Base-by-base conservation (phyloP, 2,113 vertebrate genomes). In the Hiodon alosoides region DNA sequence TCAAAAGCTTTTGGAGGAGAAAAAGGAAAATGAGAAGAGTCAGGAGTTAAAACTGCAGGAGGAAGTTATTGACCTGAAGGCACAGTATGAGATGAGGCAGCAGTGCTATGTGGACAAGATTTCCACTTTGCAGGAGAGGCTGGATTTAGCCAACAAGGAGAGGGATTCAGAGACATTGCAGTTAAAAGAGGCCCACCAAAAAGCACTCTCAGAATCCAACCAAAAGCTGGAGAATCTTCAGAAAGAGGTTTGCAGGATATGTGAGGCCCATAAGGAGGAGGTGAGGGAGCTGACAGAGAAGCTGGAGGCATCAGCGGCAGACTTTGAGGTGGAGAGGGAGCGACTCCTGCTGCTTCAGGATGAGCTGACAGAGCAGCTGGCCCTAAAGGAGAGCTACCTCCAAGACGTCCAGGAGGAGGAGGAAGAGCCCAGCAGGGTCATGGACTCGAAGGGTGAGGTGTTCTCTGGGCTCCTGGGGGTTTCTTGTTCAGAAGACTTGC, bases 171-270 rank as follows among this genome's bases (percentile, higher is more conserved):
- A 91, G 87, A 79, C 89, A 1, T 73, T 78, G 70, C 83, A 83
- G 76, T 83, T 95, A 5, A 88, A 91, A 78, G 90, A 93, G 80
- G 85, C 84, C 77, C 87, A 94, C 82, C 87, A 90, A 76, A 88
- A 9, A 69, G 88, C 86, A 72, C 86, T 94, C 76, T 89, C 91
- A 0, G 76, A 89, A 82, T 90, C 93, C 72, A 88, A 91, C 53
- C 88, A 91, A 82, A 90, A 96, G 80, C 79, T 93, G 1, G 90
- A 89, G 77, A 88, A 80, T 78, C 88, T 98, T 10, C 90, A 89
- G 72, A 92, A 91, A 81, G 93, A 96, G 59, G 82, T 96, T 67
- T 69, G 83, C 53, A 90, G 83, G 51, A 79, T 93, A 71, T 89
- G 78, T 85, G 71, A 70, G 74, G 74, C 86, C n/a, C 92, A 95